Percentiles rank a stretch among this genome's conserved stretches.
These are phyloP conservation scores for Pseudachorutes palmiensis DNA, from an alignment of 1,140 invertebrate species.

Conservation along the genomic window DNA sequence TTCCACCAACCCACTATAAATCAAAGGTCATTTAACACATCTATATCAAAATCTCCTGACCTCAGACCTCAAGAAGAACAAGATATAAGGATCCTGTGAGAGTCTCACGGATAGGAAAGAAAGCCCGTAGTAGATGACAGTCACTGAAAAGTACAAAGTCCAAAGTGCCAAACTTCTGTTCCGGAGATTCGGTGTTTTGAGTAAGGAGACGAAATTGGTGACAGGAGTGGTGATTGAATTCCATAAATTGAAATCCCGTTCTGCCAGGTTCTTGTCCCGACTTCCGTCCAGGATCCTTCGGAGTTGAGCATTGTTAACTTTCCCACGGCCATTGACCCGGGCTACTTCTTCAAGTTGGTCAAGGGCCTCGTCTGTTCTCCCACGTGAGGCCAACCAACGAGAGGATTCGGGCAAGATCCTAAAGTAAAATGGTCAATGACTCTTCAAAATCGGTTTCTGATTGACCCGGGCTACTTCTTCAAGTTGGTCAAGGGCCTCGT, in stretches of 20 bases:
- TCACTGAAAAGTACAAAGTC: slow-evolving; percentile 27
- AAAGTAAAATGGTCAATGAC: too few relatives aligned
- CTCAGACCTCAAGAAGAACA: slow-evolving; percentile 33
- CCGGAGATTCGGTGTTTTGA: slow-evolving; percentile 25
- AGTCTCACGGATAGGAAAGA: slow-evolving; percentile 26
- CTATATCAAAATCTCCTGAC: background rate
- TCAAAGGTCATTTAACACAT: background rate
- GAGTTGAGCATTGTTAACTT: slow-evolving; percentile 12
- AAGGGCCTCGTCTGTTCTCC: too few relatives aligned
- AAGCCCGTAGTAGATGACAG: slow-evolving; percentile 33
- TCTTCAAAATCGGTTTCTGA: too few relatives aligned
- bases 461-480: slow-evolving; percentile 54
- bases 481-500: slow-evolving; percentile 57
- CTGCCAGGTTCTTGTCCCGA: slow-evolving; percentile 7
- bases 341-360: slow-evolving; percentile 60
- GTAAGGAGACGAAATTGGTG: slow-evolving; percentile 22
- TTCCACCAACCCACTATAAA: slow-evolving; percentile 33
- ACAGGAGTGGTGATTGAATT: background rate
- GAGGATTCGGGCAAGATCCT: too few relatives aligned
- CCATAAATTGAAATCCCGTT: background rate
- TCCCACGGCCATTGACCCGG: slow-evolving; percentile 43
- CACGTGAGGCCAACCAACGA: too few relatives aligned
- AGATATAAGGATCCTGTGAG: slow-evolving; percentile 27
- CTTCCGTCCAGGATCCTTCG: slow-evolving; percentile 17
- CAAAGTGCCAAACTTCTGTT: slow-evolving; percentile 27